Evolutionary conservation across 1,140 invertebrate species (phyloP), one percentile per base, ranked within the genome.

Genomic region (Patella vulgata): DNA sequence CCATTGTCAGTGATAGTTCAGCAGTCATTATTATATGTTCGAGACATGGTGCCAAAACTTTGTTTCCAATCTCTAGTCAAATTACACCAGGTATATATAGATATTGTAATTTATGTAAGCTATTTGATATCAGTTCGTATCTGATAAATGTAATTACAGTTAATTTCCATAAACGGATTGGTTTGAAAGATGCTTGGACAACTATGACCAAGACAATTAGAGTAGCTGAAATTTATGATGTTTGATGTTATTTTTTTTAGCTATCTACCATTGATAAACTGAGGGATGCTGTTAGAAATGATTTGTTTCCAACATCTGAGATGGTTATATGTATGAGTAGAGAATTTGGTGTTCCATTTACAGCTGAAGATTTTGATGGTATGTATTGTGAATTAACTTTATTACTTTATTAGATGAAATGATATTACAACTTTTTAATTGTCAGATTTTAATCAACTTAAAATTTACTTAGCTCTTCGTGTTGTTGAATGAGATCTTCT

Each of bases 281-380:
- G 60, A 73, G 69, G 30, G 68, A 72, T 64, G 72, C 77, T n/a
- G 74, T 81, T 8, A 71, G 76, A 47, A 79, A 79, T 69, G 70
- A 79, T 42, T 58, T 84, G 8, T 83, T 85, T 57, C 83, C 82
- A 12, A 78, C 76, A 8, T 72, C 79, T 27, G 80, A 81, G 27
- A 82, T 82, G 79, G 70, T 85, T 19, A 71, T 80, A 11, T 81
- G 79, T 11, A 76, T 85, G 80, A 85, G 81, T 64, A 74, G 74
- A 58, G 83, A 84, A 51, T 84, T 84, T 80, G 83, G 82, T 36
- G 79, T 84, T 1, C 81, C 82, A 19, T 70, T 84, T 25, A 80
- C 78, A 17, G 70, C 72, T 23, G 72, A 80, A 30, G 81, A 83
- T 57, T 74, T 81, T 70, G 73, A 79, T 70, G 78, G 79, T 78